A percentile compares a stretch with the other conserved stretches of the same genome.
These are phyloP conservation scores for Aix galericulata DNA, from an alignment of 2,113 vertebrate species.

Conservation along the genomic window DNA sequence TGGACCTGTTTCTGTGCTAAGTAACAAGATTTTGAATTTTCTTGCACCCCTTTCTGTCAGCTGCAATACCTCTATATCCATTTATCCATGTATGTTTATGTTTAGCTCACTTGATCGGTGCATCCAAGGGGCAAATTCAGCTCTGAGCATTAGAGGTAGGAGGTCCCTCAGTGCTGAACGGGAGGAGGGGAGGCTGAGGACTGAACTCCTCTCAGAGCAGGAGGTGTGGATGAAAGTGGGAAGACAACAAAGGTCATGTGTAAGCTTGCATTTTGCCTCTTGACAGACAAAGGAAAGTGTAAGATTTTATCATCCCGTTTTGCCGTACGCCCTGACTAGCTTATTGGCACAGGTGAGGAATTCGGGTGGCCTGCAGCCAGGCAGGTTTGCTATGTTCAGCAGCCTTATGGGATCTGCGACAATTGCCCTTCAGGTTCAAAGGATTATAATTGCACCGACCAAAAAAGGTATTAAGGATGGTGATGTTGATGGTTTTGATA, in stretches of 20 bases:
- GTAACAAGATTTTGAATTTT: not conserved
- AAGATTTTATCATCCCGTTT: not conserved
- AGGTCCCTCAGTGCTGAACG: not conserved
- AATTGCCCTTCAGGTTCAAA: slow-evolving; percentile 34
- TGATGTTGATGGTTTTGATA: slow-evolving; percentile 66
- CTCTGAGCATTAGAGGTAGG: not conserved
- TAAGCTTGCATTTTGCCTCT: slow-evolving; percentile 30
- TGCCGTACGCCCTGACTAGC: not conserved
- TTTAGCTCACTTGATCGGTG: fast-evolving
- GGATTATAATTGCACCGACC: slow-evolving; percentile 56
- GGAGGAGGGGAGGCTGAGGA: not conserved
- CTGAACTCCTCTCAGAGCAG: not conserved
- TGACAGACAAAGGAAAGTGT: not conserved
- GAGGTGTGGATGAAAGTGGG: not conserved
- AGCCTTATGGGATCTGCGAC: slow-evolving; percentile 11
- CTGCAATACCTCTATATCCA: not conserved
- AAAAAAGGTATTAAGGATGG: slow-evolving; percentile 63
- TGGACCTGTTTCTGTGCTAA: slow-evolving; percentile 5
- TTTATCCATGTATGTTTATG: not conserved
- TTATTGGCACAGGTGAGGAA: not conserved
- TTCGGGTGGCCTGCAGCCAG: slow-evolving; percentile 1
- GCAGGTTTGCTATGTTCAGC: not conserved
- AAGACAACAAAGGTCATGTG: not conserved
- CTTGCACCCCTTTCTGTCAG: not conserved
- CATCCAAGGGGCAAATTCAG: not conserved